These are phyloP conservation scores for Edolisoma coerulescens DNA, from an alignment of 2,113 vertebrate species.

Conservation along the genomic window DNA sequence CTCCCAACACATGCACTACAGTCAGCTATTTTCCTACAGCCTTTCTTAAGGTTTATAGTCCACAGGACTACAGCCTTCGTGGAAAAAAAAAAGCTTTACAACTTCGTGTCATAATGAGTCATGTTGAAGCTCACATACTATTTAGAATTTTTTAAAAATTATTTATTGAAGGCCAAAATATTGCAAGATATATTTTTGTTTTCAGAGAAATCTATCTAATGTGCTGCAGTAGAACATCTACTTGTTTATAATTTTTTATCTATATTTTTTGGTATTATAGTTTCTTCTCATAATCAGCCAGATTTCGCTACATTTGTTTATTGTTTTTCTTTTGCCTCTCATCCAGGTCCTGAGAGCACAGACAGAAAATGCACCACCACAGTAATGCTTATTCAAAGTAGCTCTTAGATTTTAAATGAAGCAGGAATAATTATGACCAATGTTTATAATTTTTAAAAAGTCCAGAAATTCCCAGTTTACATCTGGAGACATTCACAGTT, in stretches of 20 bases:
- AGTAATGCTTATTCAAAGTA: background rate
- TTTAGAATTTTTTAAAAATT: background rate
- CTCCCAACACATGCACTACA: background rate
- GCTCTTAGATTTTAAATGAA: background rate
- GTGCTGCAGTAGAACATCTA: background rate
- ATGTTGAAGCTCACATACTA: background rate
- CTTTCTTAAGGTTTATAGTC: background rate
- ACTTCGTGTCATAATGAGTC: background rate
- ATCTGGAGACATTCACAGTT: background rate
- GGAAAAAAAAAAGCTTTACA: background rate
- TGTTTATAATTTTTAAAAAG: background rate
- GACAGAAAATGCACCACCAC: background rate
- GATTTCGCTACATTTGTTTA: background rate
- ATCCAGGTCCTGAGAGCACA: background rate
- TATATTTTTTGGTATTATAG: background rate
- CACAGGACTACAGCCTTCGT: background rate
- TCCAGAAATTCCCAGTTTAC: background rate
- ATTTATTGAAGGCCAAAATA: background rate
- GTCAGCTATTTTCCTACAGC: background rate
- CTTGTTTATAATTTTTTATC: background rate
- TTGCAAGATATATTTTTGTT: background rate
- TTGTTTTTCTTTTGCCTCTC: background rate
- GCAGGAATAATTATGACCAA: background rate
- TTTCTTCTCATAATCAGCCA: background rate
- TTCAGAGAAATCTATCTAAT: background rate